These are phyloP conservation scores for Clivina fossor DNA, from an alignment of 2,888 invertebrate species.

Conservation along the genomic window DNA sequence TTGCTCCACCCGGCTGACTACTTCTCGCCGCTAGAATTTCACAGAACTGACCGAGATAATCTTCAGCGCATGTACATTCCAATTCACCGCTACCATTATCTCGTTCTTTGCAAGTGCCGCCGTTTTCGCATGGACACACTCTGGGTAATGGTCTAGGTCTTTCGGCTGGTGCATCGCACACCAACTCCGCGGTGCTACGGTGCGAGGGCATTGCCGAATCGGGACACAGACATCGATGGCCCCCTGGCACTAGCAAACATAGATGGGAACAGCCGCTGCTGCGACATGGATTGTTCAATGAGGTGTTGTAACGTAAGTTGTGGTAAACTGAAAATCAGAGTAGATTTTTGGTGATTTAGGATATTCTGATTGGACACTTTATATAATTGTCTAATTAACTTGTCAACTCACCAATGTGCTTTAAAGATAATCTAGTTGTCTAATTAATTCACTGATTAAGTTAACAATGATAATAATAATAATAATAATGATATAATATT, in stretches of 20 bases:
- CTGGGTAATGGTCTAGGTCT: slow-evolving; percentile 71
- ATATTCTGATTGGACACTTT: background rate
- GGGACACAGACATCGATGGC: slow-evolving; percentile 89
- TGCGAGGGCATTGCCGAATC: slow-evolving; percentile 62
- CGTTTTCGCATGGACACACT: slow-evolving; percentile 84
- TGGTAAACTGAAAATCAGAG: slow-evolving; percentile 72
- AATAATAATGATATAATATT: no score
- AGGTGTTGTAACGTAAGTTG: slow-evolving; percentile 77
- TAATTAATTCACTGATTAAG: no score
- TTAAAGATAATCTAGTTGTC: no score
- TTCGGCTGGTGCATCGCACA: slow-evolving; percentile 85
- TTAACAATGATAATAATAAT: no score
- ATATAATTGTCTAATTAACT: no score
- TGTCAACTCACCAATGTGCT: no score
- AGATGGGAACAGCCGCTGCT: slow-evolving; percentile 85
- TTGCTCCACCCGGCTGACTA: slow-evolving; percentile 58
- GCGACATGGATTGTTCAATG: slow-evolving; percentile 67
- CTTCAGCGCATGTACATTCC: slow-evolving; percentile 71
- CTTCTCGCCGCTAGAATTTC: slow-evolving; percentile 66
- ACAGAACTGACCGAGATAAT: slow-evolving; percentile 74
- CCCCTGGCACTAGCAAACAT: slow-evolving; percentile 87
- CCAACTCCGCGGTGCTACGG: slow-evolving; percentile 61
- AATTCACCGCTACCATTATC: slow-evolving; percentile 56
- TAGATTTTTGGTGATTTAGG: background rate
- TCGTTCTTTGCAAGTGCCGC: slow-evolving; percentile 72